Percentiles rank a stretch among this genome's conserved stretches.
phyloP scores from a whole-genome alignment of 2,888 invertebrate species.

The Adineta ricciae region DNA sequence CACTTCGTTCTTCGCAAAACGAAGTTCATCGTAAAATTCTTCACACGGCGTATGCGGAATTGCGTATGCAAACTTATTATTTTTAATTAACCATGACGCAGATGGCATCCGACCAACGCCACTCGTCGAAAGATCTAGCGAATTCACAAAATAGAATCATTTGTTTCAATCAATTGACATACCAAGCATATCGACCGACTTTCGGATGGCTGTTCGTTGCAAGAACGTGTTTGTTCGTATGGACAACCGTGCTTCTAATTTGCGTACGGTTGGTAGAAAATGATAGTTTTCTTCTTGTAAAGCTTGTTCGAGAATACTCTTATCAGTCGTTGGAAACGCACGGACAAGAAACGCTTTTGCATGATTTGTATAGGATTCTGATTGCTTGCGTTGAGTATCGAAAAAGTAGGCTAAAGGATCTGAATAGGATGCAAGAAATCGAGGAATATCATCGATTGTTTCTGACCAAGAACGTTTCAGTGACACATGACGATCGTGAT shows the following conservation, averaged over 20 bases:
- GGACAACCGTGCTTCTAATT: constrained; percentile 36
- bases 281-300: constrained; percentile 39
- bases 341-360: constrained; percentile 38
- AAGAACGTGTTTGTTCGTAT: not conserved
- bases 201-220: not conserved
- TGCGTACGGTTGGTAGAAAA: constrained; percentile 36
- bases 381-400: constrained; percentile 38
- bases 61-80: not conserved
- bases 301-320: constrained; percentile 38
- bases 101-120: not conserved
- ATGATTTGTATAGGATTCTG: constrained; percentile 40
- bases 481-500: constrained; percentile 33
- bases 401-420: constrained; percentile 40
- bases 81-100: constrained; percentile 17
- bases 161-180: not conserved
- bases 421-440: constrained; percentile 42
- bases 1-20: constrained; percentile 40
- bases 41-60: constrained; percentile 43
- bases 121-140: not conserved
- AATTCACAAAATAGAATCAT: no score
- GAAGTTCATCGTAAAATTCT: constrained; percentile 43
- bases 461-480: constrained; percentile 37
- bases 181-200: not conserved
- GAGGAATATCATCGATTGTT: constrained; percentile 37
- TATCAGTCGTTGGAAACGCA: constrained; percentile 39